Evolutionary conservation across 2,888 invertebrate species (phyloP).

Genomic region (Tachina fera): DNA sequence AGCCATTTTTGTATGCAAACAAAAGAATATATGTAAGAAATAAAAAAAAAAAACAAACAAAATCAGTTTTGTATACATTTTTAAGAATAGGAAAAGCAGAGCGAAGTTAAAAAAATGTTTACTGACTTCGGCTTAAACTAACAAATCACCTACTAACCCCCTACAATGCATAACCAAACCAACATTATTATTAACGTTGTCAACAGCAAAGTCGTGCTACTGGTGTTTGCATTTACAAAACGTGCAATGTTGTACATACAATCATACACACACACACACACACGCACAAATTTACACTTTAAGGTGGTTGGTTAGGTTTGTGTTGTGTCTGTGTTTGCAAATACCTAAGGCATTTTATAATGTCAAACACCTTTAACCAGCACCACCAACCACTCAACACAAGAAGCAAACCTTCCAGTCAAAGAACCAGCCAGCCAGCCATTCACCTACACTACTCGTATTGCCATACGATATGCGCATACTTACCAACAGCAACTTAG

Average conservation of each 20-base stretch:
- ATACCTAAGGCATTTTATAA: constrained; percentile 71
- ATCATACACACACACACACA: background rate
- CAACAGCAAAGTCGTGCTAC: constrained; percentile 64
- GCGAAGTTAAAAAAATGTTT: constrained; percentile 19
- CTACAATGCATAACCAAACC: constrained; percentile 50
- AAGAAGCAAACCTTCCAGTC: constrained; percentile 43
- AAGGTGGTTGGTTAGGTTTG: background rate
- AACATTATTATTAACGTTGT: constrained; percentile 69
- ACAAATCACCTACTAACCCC: constrained; percentile 47
- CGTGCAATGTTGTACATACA: constrained; percentile 46
- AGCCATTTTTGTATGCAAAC: constrained; percentile 41
- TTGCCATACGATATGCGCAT: background rate
- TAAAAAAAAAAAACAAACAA: constrained; percentile 4
- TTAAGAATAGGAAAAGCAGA: background rate
- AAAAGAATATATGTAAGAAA: constrained; percentile 46
- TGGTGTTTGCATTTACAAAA: constrained; percentile 57
- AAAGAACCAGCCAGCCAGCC: constrained; percentile 43
- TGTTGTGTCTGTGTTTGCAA: constrained; percentile 6
- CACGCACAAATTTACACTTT: too few species aligned
- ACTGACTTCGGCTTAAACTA: constrained; percentile 47
- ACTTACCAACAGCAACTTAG: constrained; percentile 39
- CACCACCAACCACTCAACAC: constrained; percentile 58
- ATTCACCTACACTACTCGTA: constrained; percentile 43
- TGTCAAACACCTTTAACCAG: constrained; percentile 74
- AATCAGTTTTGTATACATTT: constrained; percentile 27